These are phyloP conservation scores for Hystrix cristata DNA, from an alignment of 2,113 vertebrate genomes.

Conservation along the genomic window DNA sequence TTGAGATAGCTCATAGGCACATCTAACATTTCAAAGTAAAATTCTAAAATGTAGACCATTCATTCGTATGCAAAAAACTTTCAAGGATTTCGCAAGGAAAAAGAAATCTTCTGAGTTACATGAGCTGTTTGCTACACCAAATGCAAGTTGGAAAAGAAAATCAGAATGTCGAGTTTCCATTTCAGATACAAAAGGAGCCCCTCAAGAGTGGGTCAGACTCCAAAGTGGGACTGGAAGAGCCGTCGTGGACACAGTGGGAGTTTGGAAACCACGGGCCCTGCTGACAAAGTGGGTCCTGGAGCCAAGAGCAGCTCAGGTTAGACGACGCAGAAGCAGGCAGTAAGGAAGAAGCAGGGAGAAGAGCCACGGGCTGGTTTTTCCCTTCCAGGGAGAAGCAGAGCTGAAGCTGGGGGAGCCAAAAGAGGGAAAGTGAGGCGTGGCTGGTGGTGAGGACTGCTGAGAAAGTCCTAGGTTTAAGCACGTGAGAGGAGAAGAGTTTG, in stretches of 20 bases:
- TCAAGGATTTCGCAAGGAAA: not conserved
- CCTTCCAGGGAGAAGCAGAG: not conserved
- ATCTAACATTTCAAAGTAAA: not conserved
- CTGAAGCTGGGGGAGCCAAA: not conserved
- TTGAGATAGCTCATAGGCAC: not conserved
- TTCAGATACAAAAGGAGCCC: not conserved
- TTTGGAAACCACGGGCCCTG: not conserved
- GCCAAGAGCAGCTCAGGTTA: not conserved
- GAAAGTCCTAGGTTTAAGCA: not conserved
- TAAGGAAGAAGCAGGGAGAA: not conserved
- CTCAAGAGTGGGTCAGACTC: not conserved
- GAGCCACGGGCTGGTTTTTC: fast-evolving
- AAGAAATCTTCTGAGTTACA: not conserved
- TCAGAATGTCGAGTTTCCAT: not conserved
- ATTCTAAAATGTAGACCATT: not conserved
- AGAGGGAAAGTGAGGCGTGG: too few species aligned
- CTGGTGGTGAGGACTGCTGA: fast-evolving
- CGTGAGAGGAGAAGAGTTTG: fast-evolving
- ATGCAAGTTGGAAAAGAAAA: not conserved
- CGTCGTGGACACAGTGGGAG: not conserved
- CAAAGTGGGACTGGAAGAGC: too few species aligned
- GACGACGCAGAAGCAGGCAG: too few species aligned
- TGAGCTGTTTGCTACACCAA: not conserved
- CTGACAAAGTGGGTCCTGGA: not conserved
- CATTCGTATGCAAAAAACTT: not conserved